Conservation (phyloP, 2,113 vertebrate species). For the Passerina amoena region DNA sequence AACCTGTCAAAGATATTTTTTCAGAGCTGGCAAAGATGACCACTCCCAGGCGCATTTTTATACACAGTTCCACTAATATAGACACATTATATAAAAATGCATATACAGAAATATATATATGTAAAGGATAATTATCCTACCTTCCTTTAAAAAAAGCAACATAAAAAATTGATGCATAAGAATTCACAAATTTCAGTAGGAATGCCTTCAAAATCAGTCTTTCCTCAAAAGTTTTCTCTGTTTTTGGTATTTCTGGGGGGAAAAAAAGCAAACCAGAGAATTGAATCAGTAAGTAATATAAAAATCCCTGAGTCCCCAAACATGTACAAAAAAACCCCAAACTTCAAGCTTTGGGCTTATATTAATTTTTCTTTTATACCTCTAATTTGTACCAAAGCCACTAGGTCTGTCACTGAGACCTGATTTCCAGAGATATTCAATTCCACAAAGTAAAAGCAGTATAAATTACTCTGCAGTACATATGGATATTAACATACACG, state of each 20-base stretch:
- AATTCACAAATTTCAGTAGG: constrained; percentile 95
- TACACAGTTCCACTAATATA: neutral
- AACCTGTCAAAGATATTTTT: neutral
- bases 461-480: neutral
- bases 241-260: constrained; percentile 89
- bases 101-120: neutral
- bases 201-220: constrained; percentile 94
- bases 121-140: constrained; percentile 66
- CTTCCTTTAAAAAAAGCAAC: constrained; percentile 99
- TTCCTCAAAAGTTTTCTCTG: constrained; percentile 92
- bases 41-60: neutral
- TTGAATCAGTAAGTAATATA: neutral
- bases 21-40: neutral
- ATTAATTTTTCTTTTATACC: neutral
- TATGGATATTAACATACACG: rapidly evolving
- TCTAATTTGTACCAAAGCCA: neutral
- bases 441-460: neutral
- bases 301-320: neutral
- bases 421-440: neutral
- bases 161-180: constrained; percentile 96
- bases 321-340: neutral
- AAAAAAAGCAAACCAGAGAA: neutral
- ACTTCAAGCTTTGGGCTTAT: neutral
- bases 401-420: neutral
- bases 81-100: neutral